Percentiles rank a stretch among this genome's conserved stretches.
phyloP scores from a whole-genome alignment of 2,888 invertebrate species.

The Ptilodon capucinus region DNA sequence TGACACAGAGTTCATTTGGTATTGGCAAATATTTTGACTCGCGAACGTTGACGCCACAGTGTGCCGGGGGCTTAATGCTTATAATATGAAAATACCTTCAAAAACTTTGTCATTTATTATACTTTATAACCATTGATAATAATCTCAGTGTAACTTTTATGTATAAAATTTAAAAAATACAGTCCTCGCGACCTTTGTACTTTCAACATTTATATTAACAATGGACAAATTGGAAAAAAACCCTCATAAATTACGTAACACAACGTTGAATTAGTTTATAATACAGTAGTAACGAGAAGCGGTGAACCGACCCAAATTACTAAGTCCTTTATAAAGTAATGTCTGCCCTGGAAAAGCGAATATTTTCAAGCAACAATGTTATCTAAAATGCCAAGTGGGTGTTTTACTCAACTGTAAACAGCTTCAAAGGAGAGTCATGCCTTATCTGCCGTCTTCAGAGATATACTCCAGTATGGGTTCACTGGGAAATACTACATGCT shows the following conservation, averaged over 20 bases:
- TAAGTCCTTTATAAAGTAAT: slow-evolving; percentile 14
- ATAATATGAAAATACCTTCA: too few relatives aligned
- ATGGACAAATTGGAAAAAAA: neutral
- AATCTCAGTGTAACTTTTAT: too few relatives aligned
- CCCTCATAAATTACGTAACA: neutral
- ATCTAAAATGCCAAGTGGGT: too few relatives aligned
- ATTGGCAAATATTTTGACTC: too few relatives aligned
- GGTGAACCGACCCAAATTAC: slow-evolving; percentile 6
- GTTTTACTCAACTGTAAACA: too few relatives aligned
- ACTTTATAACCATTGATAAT: too few relatives aligned
- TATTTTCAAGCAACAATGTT: slow-evolving; percentile 23
- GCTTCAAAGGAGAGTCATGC: slow-evolving; percentile 16
- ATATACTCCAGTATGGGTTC: slow-evolving; percentile 8
- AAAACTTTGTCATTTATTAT: too few relatives aligned
- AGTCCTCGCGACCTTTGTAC: neutral
- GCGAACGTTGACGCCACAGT: too few relatives aligned
- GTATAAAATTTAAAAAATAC: neutral
- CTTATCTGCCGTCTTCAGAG: slow-evolving; percentile 10
- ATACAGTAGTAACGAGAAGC: slow-evolving; percentile 2
- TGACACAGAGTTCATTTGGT: too few relatives aligned
- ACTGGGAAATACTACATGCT: too few relatives aligned
- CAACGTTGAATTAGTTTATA: neutral
- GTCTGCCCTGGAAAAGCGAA: slow-evolving; percentile 3
- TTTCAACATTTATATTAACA: neutral
- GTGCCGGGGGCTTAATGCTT: too few relatives aligned